Evolutionary conservation across 2,113 vertebrate genomes (phyloP), one percentile per base, ranked within the genome.

Genomic region (Bubo scandiacus): DNA sequence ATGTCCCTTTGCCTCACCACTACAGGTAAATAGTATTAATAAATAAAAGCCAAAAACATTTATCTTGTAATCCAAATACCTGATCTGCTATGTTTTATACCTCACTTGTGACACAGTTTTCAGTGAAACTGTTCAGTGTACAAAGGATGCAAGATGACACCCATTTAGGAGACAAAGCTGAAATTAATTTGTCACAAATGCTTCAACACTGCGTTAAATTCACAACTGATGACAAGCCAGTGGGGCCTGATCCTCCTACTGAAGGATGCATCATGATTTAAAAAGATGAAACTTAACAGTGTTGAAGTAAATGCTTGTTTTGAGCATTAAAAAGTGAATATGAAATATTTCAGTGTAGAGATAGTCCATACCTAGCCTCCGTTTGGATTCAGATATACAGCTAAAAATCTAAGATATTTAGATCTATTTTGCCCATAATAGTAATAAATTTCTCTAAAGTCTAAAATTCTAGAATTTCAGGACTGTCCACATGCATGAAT

Each of bases 141-240:
- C 40, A 71, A 67, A 86, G 43, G 22, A 49, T 65, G 36, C 32
- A 86, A 63, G 32, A 54, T 32, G 34, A 84, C 32, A 51, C 8
- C 4, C 15, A 10, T 71, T 86, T 30, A 84, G 63, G n/a, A 86
- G 47, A 54, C 38, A 86, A 81, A 94, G n/a, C 26, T 57, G 55
- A 88, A 88, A 93, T 43, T 49, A 78, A 84, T 94, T 92, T n/a
- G 74, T 55, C 47, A 42, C 26, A 67, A 61, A 17, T 7, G 12
- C 8, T 88, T 86, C n/a, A 71, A 38, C 7, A 40, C 7, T 29
- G 15, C 8, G 1, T 36, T 74, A 62, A 72, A 83, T 29, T 81
- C 38, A 51, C 15, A 63, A 42, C 0, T 57, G 45, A n/a, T 54
- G 71, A 17, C 6, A 54, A 74, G 21, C 15, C 2, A 51, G 29